Evolutionary conservation across 2,113 vertebrate species (phyloP).

Genomic region (Erinaceus europaeus): DNA sequence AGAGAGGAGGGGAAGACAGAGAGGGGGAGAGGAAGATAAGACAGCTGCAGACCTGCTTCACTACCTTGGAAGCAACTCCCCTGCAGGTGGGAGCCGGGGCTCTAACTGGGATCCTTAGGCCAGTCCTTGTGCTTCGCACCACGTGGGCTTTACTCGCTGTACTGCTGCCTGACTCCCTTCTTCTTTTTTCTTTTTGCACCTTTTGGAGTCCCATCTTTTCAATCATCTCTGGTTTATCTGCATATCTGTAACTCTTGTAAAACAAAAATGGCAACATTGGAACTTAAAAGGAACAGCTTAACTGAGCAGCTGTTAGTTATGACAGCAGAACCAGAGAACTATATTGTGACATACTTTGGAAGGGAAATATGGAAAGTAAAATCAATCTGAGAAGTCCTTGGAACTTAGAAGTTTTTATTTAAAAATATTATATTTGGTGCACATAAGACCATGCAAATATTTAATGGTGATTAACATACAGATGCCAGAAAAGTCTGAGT

Average conservation of each 20-base stretch:
- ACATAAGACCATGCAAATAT: neutral
- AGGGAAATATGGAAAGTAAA: neutral
- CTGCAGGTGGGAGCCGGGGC: no score
- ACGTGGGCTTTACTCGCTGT: no score
- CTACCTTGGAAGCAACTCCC: no score
- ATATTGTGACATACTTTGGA: neutral
- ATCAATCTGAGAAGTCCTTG: neutral
- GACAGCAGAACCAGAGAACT: conserved; percentile 25
- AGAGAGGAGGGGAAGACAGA: no score
- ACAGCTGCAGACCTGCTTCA: no score
- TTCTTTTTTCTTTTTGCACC: neutral
- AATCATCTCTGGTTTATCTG: conserved; percentile 21
- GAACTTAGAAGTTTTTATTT: neutral
- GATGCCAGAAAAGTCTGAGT: neutral
- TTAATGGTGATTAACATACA: neutral
- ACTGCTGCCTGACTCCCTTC: no score
- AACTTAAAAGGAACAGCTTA: conserved; percentile 53
- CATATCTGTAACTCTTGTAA: neutral
- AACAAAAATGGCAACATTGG: conserved; percentile 41
- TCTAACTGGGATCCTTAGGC: no score
- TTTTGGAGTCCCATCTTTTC: neutral
- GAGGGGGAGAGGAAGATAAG: no score
- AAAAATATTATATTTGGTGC: neutral
- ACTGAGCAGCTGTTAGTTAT: conserved; percentile 34
- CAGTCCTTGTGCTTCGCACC: no score